phyloP scores from a whole-genome alignment of 2,113 vertebrate species.

The Myotis brandtii region DNA sequence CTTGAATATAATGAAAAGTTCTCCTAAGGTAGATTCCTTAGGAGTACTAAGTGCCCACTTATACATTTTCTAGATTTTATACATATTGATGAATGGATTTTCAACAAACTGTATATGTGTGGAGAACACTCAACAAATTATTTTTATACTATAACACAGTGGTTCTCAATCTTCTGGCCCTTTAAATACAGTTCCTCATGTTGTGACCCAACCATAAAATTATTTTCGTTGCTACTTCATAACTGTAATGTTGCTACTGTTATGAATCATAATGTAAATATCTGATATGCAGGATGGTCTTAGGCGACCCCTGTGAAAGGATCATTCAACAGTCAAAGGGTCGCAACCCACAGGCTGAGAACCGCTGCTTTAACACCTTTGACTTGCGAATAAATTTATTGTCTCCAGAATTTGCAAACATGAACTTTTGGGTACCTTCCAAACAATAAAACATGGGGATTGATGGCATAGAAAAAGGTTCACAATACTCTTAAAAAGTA shows the following conservation, averaged over 20 bases:
- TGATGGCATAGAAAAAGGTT: neutral
- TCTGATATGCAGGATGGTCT: no score
- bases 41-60: neutral
- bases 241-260: no score
- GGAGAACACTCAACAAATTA: neutral
- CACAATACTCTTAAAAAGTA: slow-evolving; percentile 41
- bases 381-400: neutral
- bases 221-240: no score
- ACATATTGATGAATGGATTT: neutral
- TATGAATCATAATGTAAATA: no score
- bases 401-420: slow-evolving; percentile 11
- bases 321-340: no score
- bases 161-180: no score
- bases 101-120: slow-evolving; percentile 26
- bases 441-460: neutral
- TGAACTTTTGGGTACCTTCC: neutral
- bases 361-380: neutral
- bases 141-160: neutral
- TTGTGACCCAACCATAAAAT: no score
- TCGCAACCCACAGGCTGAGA: no score
- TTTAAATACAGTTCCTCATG: no score
- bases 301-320: no score
- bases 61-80: neutral
- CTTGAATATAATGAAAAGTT: slow-evolving; percentile 17
- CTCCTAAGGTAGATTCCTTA: neutral